phyloP scores from a whole-genome alignment of 2,888 invertebrate genomes.

The Deilephila porcellus region DNA sequence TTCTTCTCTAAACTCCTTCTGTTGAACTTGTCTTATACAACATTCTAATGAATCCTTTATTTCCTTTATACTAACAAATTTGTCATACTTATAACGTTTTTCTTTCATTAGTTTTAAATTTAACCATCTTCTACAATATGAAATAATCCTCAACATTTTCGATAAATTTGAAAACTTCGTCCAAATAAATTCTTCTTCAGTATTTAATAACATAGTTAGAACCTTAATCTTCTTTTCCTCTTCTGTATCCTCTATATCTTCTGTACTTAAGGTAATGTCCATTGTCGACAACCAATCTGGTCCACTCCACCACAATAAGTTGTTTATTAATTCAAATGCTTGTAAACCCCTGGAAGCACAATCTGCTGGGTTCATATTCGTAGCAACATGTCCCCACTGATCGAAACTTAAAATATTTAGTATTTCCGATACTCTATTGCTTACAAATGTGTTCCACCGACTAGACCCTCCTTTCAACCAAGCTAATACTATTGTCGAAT shows the following conservation, averaged over 20 bases:
- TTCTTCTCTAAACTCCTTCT: slow-evolving; percentile 29
- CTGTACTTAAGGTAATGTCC: not conserved
- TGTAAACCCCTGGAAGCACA: slow-evolving; percentile 35
- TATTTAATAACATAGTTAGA: not conserved
- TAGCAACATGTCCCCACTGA: slow-evolving; percentile 35
- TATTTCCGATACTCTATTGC: slow-evolving; percentile 35
- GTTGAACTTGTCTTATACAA: slow-evolving; percentile 11
- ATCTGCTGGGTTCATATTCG: slow-evolving; percentile 36
- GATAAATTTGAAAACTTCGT: slow-evolving; percentile 33
- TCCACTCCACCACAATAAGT: slow-evolving; percentile 32
- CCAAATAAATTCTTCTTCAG: slow-evolving; percentile 28
- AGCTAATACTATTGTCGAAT: slow-evolving; percentile 37
- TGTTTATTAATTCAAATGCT: slow-evolving; percentile 10
- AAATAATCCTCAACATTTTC: slow-evolving; percentile 32
- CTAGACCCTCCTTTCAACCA: slow-evolving; percentile 36
- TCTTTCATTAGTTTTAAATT: not conserved
- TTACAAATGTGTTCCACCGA: slow-evolving; percentile 36
- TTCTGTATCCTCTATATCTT: slow-evolving; percentile 14
- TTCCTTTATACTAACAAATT: not conserved
- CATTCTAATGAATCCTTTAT: not conserved
- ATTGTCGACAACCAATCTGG: slow-evolving; percentile 25
- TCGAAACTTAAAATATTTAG: slow-evolving; percentile 10
- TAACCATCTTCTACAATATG: slow-evolving; percentile 33
- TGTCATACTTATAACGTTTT: not conserved
- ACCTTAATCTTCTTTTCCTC: slow-evolving; percentile 22